Evolutionary conservation across 2,888 invertebrate genomes (phyloP).

Genomic region (Ditula angustiorana): DNA sequence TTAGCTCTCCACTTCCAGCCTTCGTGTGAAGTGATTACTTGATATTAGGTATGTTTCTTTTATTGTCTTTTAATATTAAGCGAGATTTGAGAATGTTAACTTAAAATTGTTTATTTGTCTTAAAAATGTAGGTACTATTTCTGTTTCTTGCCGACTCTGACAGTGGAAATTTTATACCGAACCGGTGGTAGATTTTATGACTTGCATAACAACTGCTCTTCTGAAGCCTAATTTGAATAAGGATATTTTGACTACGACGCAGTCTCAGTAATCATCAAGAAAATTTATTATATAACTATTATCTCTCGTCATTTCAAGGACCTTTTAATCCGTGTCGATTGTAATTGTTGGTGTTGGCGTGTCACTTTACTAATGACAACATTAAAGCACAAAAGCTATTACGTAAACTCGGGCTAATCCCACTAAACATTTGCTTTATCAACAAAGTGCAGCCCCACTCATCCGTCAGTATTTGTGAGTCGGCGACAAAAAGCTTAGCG

Average conservation of each 20-base stretch:
- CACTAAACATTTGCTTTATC: constrained; percentile 37
- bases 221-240: not conserved
- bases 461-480: constrained; percentile 25
- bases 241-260: no score
- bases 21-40: not conserved
- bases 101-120: no score
- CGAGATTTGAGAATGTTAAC: no score
- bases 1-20: not conserved
- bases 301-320: not conserved
- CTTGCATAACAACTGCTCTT: not conserved
- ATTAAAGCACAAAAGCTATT: constrained; percentile 22
- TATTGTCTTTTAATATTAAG: not conserved
- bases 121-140: no score
- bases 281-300: no score
- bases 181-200: not conserved
- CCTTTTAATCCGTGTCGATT: not conserved
- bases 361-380: not conserved
- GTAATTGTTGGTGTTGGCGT: not conserved
- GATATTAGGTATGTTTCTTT: not conserved
- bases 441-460: constrained; percentile 32
- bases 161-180: not conserved
- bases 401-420: constrained; percentile 35
- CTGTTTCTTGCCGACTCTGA: not conserved
- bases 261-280: no score
- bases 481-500: constrained; percentile 39